These are phyloP conservation scores for Sebastes vulpes DNA, from an alignment of 2,797 vertebrate genomes.

Conservation along the genomic window DNA sequence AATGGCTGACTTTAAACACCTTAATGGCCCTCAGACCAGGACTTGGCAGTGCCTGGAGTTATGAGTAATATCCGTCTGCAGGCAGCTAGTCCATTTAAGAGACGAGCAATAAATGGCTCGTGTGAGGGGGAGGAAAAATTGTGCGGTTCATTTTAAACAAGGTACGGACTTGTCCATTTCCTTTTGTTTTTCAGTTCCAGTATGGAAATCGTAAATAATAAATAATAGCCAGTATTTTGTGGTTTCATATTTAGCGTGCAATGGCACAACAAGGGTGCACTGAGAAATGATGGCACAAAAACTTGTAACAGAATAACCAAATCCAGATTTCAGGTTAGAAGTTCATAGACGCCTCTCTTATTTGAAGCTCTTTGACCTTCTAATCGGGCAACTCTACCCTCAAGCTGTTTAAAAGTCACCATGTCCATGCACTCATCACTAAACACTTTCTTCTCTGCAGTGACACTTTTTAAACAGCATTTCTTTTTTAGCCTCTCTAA, in stretches of 20 bases:
- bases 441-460: conserved; percentile 26
- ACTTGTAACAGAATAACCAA: conserved; percentile 30
- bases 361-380: conserved; percentile 63
- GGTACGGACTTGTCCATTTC: conserved; percentile 85
- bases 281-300: conserved; percentile 44
- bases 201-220: conserved; percentile 79
- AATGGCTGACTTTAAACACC: conserved; percentile 85
- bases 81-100: conserved; percentile 81
- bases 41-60: conserved; percentile 77
- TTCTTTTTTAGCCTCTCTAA: conserved; percentile 62
- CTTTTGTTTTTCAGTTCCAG: conserved; percentile 67
- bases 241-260: conserved; percentile 44
- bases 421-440: not conserved
- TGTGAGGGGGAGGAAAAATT: conserved; percentile 51
- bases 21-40: conserved; percentile 82
- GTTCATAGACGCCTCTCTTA: conserved; percentile 52
- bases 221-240: conserved; percentile 62
- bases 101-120: conserved; percentile 80
- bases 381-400: conserved; percentile 38
- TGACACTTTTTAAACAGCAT: conserved; percentile 48
- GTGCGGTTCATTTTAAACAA: conserved; percentile 66
- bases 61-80: conserved; percentile 86
- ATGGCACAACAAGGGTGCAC: conserved; percentile 36
- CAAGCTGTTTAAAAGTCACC: conserved; percentile 36
- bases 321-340: conserved; percentile 63